A percentile compares a stretch with the other conserved stretches of the same genome.
These are phyloP conservation scores for Blastomussa wellsi DNA, from an alignment of 92 coral and sea anemone species.

Conservation along the genomic window DNA sequence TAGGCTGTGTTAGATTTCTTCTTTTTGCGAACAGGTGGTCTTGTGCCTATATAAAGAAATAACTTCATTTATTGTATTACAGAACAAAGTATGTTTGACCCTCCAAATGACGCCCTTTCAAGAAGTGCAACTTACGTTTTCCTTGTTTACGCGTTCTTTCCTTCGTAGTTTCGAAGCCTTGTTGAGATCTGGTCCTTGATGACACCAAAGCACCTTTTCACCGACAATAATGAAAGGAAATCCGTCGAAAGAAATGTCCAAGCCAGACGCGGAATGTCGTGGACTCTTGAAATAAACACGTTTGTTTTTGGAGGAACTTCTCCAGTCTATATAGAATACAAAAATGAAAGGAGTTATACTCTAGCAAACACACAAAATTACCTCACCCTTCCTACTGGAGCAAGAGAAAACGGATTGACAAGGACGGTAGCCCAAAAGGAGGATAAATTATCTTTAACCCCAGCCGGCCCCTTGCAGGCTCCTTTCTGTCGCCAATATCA, in stretches of 20 bases:
- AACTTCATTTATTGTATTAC: no score
- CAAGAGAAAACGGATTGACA: no score
- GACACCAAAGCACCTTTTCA: constrained; percentile 14
- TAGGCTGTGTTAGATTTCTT: not conserved
- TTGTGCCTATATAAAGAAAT: constrained; percentile 4
- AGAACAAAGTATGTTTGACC: no score
- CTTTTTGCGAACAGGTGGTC: constrained; percentile 12
- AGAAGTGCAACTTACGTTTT: constrained; percentile 2
- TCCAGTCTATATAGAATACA: constrained; percentile 1
- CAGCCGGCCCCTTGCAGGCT: no score
- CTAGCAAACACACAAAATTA: no score
- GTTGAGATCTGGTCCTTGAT: constrained; percentile 9
- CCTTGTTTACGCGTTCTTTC: not conserved
- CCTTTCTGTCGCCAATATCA: no score
- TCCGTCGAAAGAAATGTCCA: not conserved
- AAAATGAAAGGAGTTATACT: no score
- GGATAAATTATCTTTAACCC: no score
- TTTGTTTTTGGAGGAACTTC: not conserved
- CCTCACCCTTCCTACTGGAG: no score
- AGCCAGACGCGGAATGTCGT: not conserved
- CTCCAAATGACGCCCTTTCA: no score
- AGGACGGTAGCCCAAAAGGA: no score
- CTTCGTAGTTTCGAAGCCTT: not conserved
- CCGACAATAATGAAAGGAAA: no score
- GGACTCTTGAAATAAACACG: not conserved